phyloP scores from a whole-genome alignment of 1,140 invertebrate genomes.

The Heliconius eleuchia region DNA sequence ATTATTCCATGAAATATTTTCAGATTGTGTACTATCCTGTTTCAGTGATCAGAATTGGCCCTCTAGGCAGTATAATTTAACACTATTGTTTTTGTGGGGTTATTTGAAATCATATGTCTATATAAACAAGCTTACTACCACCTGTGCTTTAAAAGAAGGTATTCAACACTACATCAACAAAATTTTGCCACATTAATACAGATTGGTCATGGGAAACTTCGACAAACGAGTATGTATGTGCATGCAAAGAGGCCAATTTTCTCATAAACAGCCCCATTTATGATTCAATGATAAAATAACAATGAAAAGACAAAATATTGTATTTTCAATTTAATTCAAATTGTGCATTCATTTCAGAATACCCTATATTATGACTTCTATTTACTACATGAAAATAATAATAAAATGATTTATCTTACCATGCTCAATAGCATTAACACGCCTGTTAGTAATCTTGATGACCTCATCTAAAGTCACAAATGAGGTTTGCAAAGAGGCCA shows the following conservation, averaged over 20 bases:
- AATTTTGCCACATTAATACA: constrained; percentile 36
- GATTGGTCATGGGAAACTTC: constrained; percentile 36
- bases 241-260: constrained; percentile 23
- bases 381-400: background rate
- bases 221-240: constrained; percentile 31
- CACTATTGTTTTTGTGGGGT: constrained; percentile 36
- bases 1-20: constrained; percentile 39
- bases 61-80: constrained; percentile 37
- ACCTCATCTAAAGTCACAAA: constrained; percentile 98
- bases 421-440: constrained; percentile 99
- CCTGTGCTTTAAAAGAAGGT: constrained; percentile 15
- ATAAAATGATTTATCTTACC: constrained; percentile 81
- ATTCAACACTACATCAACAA: constrained; percentile 31
- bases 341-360: background rate
- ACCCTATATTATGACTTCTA: background rate
- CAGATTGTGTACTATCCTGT: constrained; percentile 29
- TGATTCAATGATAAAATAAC: constrained; percentile 32
- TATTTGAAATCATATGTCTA: constrained; percentile 29
- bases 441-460: constrained; percentile 97
- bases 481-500: constrained; percentile 97
- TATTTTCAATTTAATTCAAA: constrained; percentile 9
- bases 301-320: constrained; percentile 22
- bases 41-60: constrained; percentile 39
- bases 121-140: constrained; percentile 30
- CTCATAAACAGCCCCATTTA: constrained; percentile 39